Percentiles rank a stretch among this genome's conserved stretches.
Conservation (phyloP, 2,888 invertebrate species). For the Linnaemya vulpina region DNA sequence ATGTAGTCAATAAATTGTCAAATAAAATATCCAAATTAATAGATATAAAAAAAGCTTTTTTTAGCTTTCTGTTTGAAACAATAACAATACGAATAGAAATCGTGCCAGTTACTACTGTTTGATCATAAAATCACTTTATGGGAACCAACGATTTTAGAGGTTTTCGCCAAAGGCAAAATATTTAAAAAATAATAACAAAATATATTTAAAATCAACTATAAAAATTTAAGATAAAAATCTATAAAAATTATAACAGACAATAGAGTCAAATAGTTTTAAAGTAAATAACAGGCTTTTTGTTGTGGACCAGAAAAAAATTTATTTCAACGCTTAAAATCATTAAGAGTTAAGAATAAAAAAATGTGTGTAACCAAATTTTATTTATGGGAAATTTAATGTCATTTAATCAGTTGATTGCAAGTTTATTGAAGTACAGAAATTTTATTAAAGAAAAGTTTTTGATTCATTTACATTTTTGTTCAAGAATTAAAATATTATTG, state of each 20-base stretch:
- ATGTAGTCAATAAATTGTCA: constrained; percentile 48
- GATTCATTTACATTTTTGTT: no score
- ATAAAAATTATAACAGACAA: constrained; percentile 20
- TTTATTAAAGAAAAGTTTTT: no score
- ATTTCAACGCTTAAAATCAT: not conserved
- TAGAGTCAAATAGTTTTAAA: not conserved
- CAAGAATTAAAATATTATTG: no score
- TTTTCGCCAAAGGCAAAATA: constrained; percentile 44
- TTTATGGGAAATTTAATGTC: no score
- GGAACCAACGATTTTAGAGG: not conserved
- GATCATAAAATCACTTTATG: constrained; percentile 27
- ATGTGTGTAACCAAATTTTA: not conserved
- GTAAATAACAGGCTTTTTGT: not conserved
- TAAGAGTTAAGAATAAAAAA: not conserved
- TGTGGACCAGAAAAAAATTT: not conserved
- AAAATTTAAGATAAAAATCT: constrained; percentile 55
- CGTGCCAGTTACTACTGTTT: constrained; percentile 53
- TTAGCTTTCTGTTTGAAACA: not conserved
- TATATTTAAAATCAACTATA: not conserved
- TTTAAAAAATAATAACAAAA: not conserved
- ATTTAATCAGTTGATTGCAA: no score
- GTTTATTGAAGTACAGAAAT: no score
- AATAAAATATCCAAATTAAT: constrained; percentile 9
- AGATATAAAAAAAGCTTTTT: constrained; percentile 1
- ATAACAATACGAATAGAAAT: constrained; percentile 24